Percentiles rank a stretch among this genome's conserved stretches.
These are phyloP conservation scores for Oncorhynchus gorbuscha DNA, from an alignment of 2,113 vertebrate genomes.

Conservation along the genomic window DNA sequence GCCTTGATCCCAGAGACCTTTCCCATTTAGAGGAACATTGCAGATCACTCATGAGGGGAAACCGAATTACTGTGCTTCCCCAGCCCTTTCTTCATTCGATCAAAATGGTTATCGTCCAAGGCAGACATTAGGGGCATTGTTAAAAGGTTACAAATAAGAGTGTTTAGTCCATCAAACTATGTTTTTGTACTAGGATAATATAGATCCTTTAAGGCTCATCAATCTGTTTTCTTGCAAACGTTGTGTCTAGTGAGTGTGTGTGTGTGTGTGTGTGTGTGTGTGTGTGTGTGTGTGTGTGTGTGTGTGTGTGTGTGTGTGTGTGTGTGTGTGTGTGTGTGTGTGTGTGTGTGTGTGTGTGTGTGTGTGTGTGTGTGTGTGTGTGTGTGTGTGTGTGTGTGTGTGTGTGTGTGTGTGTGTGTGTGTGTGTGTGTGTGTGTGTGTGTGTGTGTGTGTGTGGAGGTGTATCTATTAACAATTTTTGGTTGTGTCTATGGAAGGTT, in stretches of 20 bases:
- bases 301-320: constrained; percentile 13
- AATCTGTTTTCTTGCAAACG: constrained; percentile 62
- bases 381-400: constrained; percentile 31
- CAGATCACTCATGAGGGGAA: constrained; percentile 48
- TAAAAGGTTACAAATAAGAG: constrained; percentile 66
- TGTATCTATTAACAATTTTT: too few species aligned
- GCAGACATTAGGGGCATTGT: constrained; percentile 57
- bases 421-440: constrained; percentile 24
- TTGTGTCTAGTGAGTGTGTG: constrained; percentile 51
- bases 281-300: constrained; percentile 32
- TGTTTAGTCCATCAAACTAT: constrained; percentile 60
- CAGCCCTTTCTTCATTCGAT: constrained; percentile 51
- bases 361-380: constrained; percentile 24
- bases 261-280: too few species aligned
- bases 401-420: constrained; percentile 22
- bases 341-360: constrained; percentile 22
- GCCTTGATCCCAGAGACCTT: constrained; percentile 39
- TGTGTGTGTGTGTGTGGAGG: constrained; percentile 18
- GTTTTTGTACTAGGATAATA: constrained; percentile 56
- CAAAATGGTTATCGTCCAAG: constrained; percentile 65
- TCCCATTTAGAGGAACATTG: constrained; percentile 44
- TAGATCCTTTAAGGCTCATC: constrained; percentile 64
- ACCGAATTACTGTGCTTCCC: constrained; percentile 43
- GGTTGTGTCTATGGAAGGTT: too few species aligned
- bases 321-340: constrained; percentile 16